These are phyloP conservation scores for Paragorgia papillata DNA, from an alignment of 92 coral and sea anemone species.

Conservation along the genomic window DNA sequence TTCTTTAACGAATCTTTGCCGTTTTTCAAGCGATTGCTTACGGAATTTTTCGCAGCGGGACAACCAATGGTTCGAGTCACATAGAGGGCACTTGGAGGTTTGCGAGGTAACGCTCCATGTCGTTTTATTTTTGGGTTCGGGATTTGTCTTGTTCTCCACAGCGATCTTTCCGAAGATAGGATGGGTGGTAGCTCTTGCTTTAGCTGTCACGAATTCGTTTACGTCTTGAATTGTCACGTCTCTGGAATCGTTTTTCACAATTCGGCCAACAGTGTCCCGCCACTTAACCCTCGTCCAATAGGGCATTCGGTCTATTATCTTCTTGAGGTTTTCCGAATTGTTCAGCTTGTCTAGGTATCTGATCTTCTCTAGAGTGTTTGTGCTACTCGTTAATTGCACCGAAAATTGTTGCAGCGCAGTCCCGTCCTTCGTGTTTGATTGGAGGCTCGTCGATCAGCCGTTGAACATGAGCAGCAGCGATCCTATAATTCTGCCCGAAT, in stretches of 20 bases:
- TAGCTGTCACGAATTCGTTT: constrained; percentile 30
- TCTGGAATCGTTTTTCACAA: constrained; percentile 47
- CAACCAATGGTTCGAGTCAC: constrained; percentile 34
- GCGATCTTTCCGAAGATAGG: constrained; percentile 40
- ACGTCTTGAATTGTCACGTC: constrained; percentile 63
- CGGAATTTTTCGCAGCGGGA: constrained; percentile 45
- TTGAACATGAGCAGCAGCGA: constrained; percentile 60
- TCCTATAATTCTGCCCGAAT: constrained; percentile 66
- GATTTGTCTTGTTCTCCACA: not conserved
- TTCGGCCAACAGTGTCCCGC: constrained; percentile 63
- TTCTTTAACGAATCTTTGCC: constrained; percentile 9
- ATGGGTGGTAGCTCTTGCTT: constrained; percentile 54
- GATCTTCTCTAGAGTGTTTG: constrained; percentile 62
- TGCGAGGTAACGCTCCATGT: no score
- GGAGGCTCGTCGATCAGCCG: constrained; percentile 46
- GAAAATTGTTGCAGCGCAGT: constrained; percentile 62
- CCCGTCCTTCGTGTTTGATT: constrained; percentile 66
- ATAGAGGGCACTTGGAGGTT: no score
- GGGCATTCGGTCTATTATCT: no score
- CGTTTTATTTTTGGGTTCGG: not conserved
- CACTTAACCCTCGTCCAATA: constrained; percentile 54
- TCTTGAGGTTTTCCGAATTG: constrained; percentile 63
- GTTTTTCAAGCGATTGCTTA: constrained; percentile 14
- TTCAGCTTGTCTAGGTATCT: constrained; percentile 62
- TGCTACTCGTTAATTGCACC: constrained; percentile 63